Conservation (phyloP, 2,113 vertebrate species). For the Crocuta crocuta region DNA sequence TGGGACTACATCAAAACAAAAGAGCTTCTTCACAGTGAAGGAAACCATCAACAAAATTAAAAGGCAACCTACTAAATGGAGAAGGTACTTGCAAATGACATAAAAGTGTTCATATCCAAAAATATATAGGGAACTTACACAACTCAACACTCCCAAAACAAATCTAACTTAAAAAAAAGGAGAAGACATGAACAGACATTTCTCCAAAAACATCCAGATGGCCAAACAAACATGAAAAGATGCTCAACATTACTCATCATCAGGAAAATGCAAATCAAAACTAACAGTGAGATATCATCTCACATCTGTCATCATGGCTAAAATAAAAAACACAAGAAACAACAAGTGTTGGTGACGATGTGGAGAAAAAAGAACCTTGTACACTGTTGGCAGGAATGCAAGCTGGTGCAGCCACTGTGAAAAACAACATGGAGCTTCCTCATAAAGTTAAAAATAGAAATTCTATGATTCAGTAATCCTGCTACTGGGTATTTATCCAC, state of each 20-base stretch:
- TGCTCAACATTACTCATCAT: not conserved
- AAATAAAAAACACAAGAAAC: not conserved
- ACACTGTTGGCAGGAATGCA: not conserved
- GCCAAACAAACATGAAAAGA: not conserved
- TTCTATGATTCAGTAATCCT: not conserved
- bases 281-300: not conserved
- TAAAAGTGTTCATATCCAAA: not conserved
- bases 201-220: not conserved
- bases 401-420: not conserved
- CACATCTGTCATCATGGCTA: not conserved
- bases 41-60: not conserved
- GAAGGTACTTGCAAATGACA: not conserved
- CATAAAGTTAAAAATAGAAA: not conserved
- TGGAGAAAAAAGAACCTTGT: not conserved
- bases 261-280: not conserved
- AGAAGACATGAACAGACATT: not conserved
- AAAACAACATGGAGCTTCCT: not conserved
- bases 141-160: not conserved
- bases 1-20: not conserved
- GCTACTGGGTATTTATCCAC: not conserved
- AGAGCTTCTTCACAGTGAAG: not conserved
- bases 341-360: not conserved
- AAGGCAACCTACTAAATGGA: not conserved
- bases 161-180: not conserved
- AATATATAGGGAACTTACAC: not conserved